A percentile compares a stretch with the other conserved stretches of the same genome.
phyloP scores from a whole-genome alignment of 1,140 invertebrate genomes.

The Hypothenemus hampei region DNA sequence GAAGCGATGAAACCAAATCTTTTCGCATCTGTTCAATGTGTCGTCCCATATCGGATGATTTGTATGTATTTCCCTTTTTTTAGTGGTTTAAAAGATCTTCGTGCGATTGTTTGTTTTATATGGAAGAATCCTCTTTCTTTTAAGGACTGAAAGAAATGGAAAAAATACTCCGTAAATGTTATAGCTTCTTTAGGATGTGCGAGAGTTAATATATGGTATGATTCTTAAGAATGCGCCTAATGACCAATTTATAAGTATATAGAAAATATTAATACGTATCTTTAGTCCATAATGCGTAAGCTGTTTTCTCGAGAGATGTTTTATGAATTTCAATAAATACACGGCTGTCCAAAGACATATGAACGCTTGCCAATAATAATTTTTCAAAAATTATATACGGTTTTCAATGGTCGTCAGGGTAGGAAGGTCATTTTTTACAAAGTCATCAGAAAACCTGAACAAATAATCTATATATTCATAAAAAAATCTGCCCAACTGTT shows the following conservation, averaged over 20 bases:
- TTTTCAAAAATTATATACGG: no score
- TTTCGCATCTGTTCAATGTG: conserved; percentile 22
- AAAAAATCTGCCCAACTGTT: conserved; percentile 20
- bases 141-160: conserved; percentile 18
- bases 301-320: no score
- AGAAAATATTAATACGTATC: no score
- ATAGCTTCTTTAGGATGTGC: conserved; percentile 8
- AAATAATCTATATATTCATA: conserved; percentile 24
- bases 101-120: conserved; percentile 23
- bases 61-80: conserved; percentile 15
- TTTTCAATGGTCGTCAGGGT: no score
- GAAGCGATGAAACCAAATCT: conserved; percentile 17
- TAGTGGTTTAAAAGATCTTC: conserved; percentile 11
- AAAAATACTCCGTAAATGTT: conserved; percentile 15
- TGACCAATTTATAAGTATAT: no score
- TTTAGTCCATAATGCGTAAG: no score
- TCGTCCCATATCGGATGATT: conserved; percentile 16
- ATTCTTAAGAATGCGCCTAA: no score
- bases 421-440: conserved; percentile 8
- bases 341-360: no score
- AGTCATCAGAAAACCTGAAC: conserved; percentile 4
- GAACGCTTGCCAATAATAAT: no score
- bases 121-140: conserved; percentile 20
- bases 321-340: no score
- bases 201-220: no score